Evolutionary conservation across 2,888 invertebrate genomes (phyloP), one percentile per base, ranked within the genome.

Genomic region (Cordilura impudica): DNA sequence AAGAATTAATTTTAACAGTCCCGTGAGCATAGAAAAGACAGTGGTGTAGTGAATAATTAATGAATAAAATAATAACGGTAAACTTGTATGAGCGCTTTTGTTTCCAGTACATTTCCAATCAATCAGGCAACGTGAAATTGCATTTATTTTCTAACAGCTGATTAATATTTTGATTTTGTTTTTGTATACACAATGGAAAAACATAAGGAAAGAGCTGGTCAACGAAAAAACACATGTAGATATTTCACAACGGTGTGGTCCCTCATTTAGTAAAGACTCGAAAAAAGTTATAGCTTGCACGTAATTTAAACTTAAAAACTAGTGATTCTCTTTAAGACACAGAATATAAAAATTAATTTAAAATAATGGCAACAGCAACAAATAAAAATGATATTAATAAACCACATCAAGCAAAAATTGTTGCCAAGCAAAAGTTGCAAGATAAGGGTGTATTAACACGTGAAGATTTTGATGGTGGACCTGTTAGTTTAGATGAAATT

Each of bases 401-500:
- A 65, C 8, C 45, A n/a, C n/a, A 12, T 21, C 10, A 16, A 18
- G 4, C 45, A 45, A 26, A 26, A 66, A 26, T 43, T 69, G 53
- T 39, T 66, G 47, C 58, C n/a, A 54, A 79, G 51, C 72, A 81
- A 43, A 81, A 81, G 56, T 45, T 80, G 5, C 61, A 71, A 18
- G 81, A 83, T 65, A 67, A 73, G 23, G 87, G 86, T 12, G 78
- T 79, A 12, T 78, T 89, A 35, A 81, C 78, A 10, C 87, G 90
- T 4, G 89, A 89, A 2, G 90, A 90, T 83, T 90, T 90, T 53
- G 88, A 89, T 81, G 89, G 89, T n/a, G 90, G 89, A 7, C 90
- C 90, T 14, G 87, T 89, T 1, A 90, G 90, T 83, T 85, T 90
- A 56, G 89, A 90, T 82, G 88, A 89, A 84, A 87, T 90, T 65